These are phyloP conservation scores for Sepiola atlantica DNA, from an alignment of 2,888 invertebrate species.

Conservation along the genomic window DNA sequence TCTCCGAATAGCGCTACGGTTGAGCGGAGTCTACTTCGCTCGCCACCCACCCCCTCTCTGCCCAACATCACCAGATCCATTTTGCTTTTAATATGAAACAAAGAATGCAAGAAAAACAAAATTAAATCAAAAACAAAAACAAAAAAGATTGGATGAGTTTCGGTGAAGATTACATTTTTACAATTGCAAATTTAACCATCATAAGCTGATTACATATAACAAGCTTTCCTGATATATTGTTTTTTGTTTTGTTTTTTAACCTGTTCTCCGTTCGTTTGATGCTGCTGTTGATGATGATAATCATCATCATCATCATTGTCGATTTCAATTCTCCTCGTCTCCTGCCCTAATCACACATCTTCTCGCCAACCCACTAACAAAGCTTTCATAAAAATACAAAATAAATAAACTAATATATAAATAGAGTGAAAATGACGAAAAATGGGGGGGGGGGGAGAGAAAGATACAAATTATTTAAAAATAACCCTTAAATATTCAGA, in stretches of 20 bases:
- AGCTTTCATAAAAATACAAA: neutral
- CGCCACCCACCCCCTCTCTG: too few species aligned
- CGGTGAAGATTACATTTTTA: neutral
- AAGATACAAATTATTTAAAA: too few species aligned
- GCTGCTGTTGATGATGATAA: neutral
- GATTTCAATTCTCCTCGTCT: too few species aligned
- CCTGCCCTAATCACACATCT: too few species aligned
- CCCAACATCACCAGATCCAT: conserved; percentile 3
- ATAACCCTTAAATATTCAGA: neutral
- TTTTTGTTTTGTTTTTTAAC: neutral
- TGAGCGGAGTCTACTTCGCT: too few species aligned
- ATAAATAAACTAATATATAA: neutral
- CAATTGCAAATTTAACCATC: conserved; percentile 32
- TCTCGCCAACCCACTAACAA: too few species aligned
- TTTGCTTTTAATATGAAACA: neutral
- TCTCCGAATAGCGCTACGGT: too few species aligned
- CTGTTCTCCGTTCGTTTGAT: neutral
- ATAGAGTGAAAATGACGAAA: too few species aligned
- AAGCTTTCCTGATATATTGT: neutral
- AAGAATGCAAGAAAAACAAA: neutral
- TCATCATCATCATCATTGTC: too few species aligned
- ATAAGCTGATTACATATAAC: conserved; percentile 13
- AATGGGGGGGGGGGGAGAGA: too few species aligned
- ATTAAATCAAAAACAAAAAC: neutral
- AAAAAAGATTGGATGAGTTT: neutral